These are phyloP conservation scores for Leucania comma DNA, from an alignment of 2,888 invertebrate species.

Conservation along the genomic window DNA sequence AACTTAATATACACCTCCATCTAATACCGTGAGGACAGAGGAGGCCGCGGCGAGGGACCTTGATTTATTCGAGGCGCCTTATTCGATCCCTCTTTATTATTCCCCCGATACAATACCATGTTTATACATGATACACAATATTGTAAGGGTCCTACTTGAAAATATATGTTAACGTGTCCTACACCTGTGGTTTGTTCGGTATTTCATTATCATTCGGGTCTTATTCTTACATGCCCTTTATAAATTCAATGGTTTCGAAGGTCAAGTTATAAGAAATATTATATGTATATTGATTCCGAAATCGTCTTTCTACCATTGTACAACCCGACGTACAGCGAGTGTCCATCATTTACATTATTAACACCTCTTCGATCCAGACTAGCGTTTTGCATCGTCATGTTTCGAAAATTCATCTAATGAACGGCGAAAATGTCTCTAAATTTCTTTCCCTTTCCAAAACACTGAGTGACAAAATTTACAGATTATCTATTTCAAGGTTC, in stretches of 20 bases:
- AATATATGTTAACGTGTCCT: slow-evolving; percentile 44
- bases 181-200: slow-evolving; percentile 35
- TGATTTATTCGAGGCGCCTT: slow-evolving; percentile 74
- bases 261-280: background rate
- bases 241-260: slow-evolving; percentile 7
- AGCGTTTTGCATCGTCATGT: too few relatives aligned
- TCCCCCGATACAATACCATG: slow-evolving; percentile 63
- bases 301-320: too few relatives aligned
- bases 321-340: too few relatives aligned
- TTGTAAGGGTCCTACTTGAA: slow-evolving; percentile 46
- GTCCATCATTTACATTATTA: too few relatives aligned
- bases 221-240: slow-evolving; percentile 10
- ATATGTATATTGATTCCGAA: too few relatives aligned
- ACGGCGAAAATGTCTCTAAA: background rate
- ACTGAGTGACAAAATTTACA: background rate
- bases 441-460: background rate
- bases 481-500: background rate
- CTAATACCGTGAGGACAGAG: slow-evolving; percentile 59
- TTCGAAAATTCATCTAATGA: background rate
- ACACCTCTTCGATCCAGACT: too few relatives aligned
- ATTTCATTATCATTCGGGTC: slow-evolving; percentile 11
- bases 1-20: slow-evolving; percentile 61
- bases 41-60: slow-evolving; percentile 59
- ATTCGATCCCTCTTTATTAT: slow-evolving; percentile 72
- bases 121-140: slow-evolving; percentile 64